These are phyloP conservation scores for Cariama cristata DNA, from an alignment of 2,113 vertebrate species.

Conservation along the genomic window DNA sequence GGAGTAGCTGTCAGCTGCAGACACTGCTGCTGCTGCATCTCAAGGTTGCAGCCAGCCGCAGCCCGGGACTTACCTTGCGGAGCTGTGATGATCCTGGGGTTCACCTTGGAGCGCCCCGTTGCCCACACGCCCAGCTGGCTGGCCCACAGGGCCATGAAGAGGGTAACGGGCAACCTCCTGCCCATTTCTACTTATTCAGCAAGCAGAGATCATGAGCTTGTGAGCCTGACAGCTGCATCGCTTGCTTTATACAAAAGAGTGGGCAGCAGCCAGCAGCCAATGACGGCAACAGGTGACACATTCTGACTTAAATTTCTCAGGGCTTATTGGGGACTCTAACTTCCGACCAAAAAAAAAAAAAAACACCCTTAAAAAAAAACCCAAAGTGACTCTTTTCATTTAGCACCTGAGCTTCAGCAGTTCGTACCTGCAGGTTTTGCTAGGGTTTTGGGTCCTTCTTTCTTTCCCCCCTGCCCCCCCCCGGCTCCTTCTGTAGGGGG, in stretches of 20 bases:
- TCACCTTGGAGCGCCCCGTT: not conserved
- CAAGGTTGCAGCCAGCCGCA: not conserved
- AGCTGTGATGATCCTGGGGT: conserved; percentile 49
- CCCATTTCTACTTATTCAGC: not conserved
- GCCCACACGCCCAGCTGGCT: not conserved
- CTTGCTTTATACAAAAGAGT: not conserved
- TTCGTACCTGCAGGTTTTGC: not conserved
- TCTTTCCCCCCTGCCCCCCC: too few species aligned
- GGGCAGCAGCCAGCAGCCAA: not conserved
- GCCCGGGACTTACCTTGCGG: conserved; percentile 11
- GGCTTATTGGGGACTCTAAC: too few species aligned
- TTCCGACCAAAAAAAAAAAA: not conserved
- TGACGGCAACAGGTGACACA: too few species aligned
- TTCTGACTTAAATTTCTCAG: too few species aligned
- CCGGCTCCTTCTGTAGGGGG: not conserved
- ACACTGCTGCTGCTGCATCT: not conserved
- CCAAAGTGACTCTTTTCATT: not conserved
- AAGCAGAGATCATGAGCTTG: not conserved
- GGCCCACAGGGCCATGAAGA: not conserved
- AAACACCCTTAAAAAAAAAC: too few species aligned
- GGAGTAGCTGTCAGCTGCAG: not conserved
- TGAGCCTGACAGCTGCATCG: not conserved
- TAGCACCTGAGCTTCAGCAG: too few species aligned
- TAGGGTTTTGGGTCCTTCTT: not conserved
- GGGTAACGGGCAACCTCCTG: not conserved